Evolutionary conservation across 2,888 invertebrate species (phyloP).

Genomic region (Thereva nobilitata): DNA sequence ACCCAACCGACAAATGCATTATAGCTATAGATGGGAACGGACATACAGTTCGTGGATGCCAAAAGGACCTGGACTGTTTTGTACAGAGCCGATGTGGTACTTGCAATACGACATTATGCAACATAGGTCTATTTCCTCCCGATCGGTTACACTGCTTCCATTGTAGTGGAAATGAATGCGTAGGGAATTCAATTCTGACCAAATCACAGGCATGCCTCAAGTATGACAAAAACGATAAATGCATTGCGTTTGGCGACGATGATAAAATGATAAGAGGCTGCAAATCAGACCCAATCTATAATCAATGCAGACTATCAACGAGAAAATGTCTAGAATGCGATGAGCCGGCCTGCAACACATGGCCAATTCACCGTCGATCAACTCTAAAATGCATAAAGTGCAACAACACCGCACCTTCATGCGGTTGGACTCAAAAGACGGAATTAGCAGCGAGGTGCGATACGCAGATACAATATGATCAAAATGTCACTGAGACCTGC

Average conservation of each 20-base stretch:
- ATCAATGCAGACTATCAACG: constrained; percentile 46
- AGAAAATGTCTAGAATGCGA: constrained; percentile 46
- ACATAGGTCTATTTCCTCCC: constrained; percentile 48
- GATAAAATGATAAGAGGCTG: constrained; percentile 49
- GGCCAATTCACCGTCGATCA: constrained; percentile 25
- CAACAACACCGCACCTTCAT: too few relatives aligned
- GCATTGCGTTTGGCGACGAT: constrained; percentile 48
- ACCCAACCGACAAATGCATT: not conserved
- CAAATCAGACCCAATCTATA: constrained; percentile 47
- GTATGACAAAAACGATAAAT: constrained; percentile 41
- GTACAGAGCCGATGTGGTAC: constrained; percentile 41
- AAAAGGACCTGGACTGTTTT: constrained; percentile 14
- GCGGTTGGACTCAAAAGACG: too few relatives aligned
- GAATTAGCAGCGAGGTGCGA: too few relatives aligned
- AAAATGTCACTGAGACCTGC: too few relatives aligned
- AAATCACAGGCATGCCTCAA: constrained; percentile 45
- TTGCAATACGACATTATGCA: constrained; percentile 50
- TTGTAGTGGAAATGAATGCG: constrained; percentile 43
- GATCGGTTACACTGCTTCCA: constrained; percentile 50
- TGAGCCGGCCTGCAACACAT: constrained; percentile 48
- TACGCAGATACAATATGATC: too few relatives aligned
- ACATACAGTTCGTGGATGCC: constrained; percentile 49
- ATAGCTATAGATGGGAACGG: not conserved
- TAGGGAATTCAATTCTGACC: constrained; percentile 18
- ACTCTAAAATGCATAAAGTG: constrained; percentile 6